Evolutionary conservation across 2,113 vertebrate genomes (phyloP), one percentile per base, ranked within the genome.

Genomic region (Tenrec ecaudatus): DNA sequence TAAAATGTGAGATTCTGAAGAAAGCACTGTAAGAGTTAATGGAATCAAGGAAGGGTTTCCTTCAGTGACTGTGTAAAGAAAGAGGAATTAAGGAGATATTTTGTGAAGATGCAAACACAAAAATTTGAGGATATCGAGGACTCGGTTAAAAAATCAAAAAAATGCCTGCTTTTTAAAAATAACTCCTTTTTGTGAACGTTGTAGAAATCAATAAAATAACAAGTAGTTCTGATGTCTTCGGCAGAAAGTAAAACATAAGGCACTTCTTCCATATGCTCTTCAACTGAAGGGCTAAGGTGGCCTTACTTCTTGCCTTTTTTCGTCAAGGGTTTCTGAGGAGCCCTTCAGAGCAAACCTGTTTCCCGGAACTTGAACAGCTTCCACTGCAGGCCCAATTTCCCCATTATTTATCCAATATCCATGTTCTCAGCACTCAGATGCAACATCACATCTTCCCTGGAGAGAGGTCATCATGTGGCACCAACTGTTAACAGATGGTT

Each of bases 221-320:
- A 71, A 71, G 75, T 11, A 89, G 25, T 91, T 92, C n/a, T 80
- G 36, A 81, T 83, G 16, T 43, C 58, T 93, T 93, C 78, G 53
- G 86, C 62, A 85, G 43, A 85, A 79, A 95, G 62, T 14, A 94
- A 85, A 79, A 17, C 60, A 85, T 8, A 3, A 68, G 15, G 84
- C 62, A 29, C 40, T 77, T 80, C 38, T 69, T 88, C 20, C 20
- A 79, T 76, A 29, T 8, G 84, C 36, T 82, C 23, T 80, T 83
- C 31, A 81, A 47, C 36, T 69, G 16, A 92, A 53, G 36, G 12
- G 4, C 36, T 93, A 88, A 83, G 75, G 57, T 76, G 53, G 7
- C 31, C 62, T 47, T 82, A 66, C 31, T 82, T 85, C 64, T 27
- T 60, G 2, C 20, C n/a, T 29, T 79, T 40, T 58, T 22, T 86